phyloP scores from a whole-genome alignment of 2,113 vertebrate species.

The Stigmatopora nigra region DNA sequence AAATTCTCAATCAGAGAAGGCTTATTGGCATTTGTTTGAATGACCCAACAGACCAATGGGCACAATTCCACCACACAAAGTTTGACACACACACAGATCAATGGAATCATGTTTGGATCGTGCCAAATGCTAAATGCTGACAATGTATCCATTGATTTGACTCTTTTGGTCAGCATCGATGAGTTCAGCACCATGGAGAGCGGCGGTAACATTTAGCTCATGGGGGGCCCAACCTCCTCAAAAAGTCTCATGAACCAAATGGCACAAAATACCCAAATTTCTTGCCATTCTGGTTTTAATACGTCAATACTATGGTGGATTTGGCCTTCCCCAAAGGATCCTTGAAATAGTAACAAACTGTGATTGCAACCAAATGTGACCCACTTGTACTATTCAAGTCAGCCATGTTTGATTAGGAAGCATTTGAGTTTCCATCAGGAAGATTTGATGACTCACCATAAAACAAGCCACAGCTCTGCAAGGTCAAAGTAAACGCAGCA shows the following conservation, averaged over 20 bases:
- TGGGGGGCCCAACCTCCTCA: neutral
- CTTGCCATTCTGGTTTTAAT: neutral
- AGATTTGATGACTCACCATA: neutral
- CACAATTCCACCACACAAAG: slow-evolving; percentile 34
- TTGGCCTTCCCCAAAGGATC: neutral
- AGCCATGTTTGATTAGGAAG: neutral
- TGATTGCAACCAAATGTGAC: neutral
- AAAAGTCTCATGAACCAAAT: neutral
- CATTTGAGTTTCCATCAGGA: neutral
- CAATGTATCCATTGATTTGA: slow-evolving; percentile 40
- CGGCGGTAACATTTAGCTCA: slow-evolving; percentile 1
- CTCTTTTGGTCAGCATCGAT: slow-evolving; percentile 30
- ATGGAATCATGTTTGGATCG: slow-evolving; percentile 33
- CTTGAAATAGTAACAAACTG: neutral
- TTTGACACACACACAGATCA: slow-evolving; percentile 28
- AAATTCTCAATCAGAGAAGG: neutral
- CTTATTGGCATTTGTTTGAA: slow-evolving; percentile 23
- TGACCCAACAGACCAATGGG: slow-evolving; percentile 20
- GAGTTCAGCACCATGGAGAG: neutral
- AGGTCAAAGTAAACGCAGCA: no score
- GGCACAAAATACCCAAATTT: neutral
- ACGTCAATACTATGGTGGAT: neutral
- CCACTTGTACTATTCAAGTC: neutral
- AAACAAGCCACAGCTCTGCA: neutral
- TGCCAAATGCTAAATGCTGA: slow-evolving; percentile 24